phyloP scores from a whole-genome alignment of 92 coral and sea anemone species.

The Porites rus region DNA sequence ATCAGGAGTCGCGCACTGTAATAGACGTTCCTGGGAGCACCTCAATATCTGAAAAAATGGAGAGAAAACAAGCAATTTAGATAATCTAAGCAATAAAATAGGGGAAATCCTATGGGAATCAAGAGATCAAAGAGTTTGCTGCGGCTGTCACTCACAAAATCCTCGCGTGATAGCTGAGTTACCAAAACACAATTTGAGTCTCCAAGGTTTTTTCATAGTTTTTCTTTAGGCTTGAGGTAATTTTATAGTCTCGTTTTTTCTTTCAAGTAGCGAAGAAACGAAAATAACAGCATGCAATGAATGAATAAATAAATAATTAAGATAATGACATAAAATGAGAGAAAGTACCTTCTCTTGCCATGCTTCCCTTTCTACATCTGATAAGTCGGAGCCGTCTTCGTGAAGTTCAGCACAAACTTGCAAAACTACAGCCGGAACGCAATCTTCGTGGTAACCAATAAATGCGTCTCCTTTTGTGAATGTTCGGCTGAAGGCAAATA shows the following conservation, averaged over 20 bases:
- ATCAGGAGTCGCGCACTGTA: slow-evolving; percentile 58
- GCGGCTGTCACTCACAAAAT: no score
- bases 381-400: slow-evolving; percentile 43
- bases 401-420: slow-evolving; percentile 51
- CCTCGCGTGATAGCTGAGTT: no score
- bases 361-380: slow-evolving; percentile 26
- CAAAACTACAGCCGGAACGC: slow-evolving; percentile 46
- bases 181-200: no score
- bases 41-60: slow-evolving; percentile 11
- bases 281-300: no score
- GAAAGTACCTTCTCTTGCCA: slow-evolving; percentile 60
- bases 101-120: no score
- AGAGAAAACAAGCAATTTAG: neutral
- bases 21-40: slow-evolving; percentile 29
- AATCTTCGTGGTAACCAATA: slow-evolving; percentile 46
- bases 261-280: no score
- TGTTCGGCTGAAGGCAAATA: neutral
- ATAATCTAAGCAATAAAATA: no score
- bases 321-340: neutral
- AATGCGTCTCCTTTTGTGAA: slow-evolving; percentile 52
- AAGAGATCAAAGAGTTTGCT: no score
- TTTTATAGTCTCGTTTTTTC: no score
- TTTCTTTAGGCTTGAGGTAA: no score
- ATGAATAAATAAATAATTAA: no score
- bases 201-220: no score